Percentiles rank a stretch among this genome's conserved stretches.
Evolutionary conservation across 2,113 vertebrate species (phyloP).

Genomic region (Vombatus ursinus): DNA sequence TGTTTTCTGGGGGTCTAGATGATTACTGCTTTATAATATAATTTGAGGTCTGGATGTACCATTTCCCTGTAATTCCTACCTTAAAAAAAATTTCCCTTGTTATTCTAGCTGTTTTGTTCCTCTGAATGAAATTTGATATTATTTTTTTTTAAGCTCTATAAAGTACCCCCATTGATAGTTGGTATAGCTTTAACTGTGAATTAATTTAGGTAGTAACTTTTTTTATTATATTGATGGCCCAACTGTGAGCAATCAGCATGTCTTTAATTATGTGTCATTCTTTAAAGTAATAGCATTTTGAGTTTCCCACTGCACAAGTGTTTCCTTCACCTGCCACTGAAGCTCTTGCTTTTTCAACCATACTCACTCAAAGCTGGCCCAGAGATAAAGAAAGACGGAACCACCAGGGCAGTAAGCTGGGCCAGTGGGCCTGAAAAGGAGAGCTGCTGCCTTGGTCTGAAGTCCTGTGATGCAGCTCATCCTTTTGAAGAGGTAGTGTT

Average conservation of each 20-base stretch:
- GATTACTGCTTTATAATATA: background rate
- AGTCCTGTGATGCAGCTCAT: background rate
- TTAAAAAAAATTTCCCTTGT: background rate
- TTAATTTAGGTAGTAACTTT: background rate
- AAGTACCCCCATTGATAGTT: background rate
- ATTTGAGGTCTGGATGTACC: background rate
- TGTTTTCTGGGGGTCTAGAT: background rate
- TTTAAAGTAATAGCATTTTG: background rate
- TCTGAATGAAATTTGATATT: background rate
- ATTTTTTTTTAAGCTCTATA: background rate
- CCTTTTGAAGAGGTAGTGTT: background rate
- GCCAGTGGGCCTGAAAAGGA: background rate
- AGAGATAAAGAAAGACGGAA: background rate
- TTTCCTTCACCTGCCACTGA: background rate
- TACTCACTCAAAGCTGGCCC: background rate
- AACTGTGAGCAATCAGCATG: background rate
- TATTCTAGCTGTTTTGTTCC: background rate
- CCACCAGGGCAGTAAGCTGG: background rate
- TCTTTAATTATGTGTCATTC: background rate
- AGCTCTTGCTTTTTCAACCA: background rate
- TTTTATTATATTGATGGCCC: background rate
- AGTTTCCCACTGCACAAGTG: background rate
- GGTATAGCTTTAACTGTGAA: background rate
- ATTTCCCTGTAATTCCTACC: background rate
- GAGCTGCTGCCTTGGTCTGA: background rate